Evolutionary conservation across 2,888 invertebrate genomes (phyloP).

Genomic region (Eudasyphora cyanicolor): DNA sequence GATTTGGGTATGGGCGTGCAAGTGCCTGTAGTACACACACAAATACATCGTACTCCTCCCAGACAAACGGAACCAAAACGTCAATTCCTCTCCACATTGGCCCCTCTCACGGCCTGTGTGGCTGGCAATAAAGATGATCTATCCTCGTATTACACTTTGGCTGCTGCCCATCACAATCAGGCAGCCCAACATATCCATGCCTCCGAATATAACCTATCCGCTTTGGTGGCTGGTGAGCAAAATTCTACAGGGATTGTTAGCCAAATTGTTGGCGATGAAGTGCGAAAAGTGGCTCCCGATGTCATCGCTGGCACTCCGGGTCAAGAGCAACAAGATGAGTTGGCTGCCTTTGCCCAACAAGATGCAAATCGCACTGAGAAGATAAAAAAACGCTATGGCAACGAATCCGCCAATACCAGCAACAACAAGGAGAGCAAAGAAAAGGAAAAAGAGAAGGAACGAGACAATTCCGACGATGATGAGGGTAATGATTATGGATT

Average conservation of each 20-base stretch:
- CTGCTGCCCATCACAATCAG: conserved; percentile 80
- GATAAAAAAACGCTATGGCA: conserved; percentile 87
- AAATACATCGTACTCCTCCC: conserved; percentile 79
- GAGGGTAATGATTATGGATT: conserved; percentile 95
- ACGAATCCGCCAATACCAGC: conserved; percentile 79
- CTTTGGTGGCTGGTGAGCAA: conserved; percentile 75
- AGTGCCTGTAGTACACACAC: conserved; percentile 80
- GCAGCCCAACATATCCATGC: conserved; percentile 81
- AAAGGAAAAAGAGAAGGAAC: not conserved
- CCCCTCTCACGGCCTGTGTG: conserved; percentile 89
- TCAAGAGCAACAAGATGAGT: conserved; percentile 86
- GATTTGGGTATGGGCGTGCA: conserved; percentile 82
- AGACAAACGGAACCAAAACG: conserved; percentile 85
- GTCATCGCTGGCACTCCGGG: conserved; percentile 85
- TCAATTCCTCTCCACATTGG: conserved; percentile 89
- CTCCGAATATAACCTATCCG: conserved; percentile 85
- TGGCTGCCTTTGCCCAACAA: conserved; percentile 92
- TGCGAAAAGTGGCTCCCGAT: conserved; percentile 85
- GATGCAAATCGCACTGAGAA: conserved; percentile 91
- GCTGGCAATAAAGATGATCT: conserved; percentile 83
- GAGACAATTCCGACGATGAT: conserved; percentile 83
- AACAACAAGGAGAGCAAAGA: conserved; percentile 47
- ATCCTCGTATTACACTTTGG: conserved; percentile 83
- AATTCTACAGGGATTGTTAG: conserved; percentile 44
- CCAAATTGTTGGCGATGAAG: conserved; percentile 80